These are phyloP conservation scores for Synanthedon andrenaeformis DNA, from an alignment of 2,888 invertebrate genomes.

Conservation along the genomic window DNA sequence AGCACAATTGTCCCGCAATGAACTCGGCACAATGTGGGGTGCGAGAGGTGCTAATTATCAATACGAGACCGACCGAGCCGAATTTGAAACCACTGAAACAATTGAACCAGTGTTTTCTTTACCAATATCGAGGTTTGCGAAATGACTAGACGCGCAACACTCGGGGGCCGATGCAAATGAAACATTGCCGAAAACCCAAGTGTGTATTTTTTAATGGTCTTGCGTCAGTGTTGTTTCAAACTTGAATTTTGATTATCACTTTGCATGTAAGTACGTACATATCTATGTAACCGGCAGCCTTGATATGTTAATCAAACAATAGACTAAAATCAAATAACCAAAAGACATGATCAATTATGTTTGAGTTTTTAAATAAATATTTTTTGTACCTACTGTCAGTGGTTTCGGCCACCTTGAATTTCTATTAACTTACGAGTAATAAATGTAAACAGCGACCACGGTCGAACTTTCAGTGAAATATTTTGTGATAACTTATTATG, in stretches of 20 bases:
- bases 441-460: too few species aligned
- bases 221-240: conserved; percentile 67
- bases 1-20: conserved; percentile 31
- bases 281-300: conserved; percentile 55
- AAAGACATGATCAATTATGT: conserved; percentile 56
- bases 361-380: conserved; percentile 47
- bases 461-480: too few species aligned
- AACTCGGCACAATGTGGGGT: conserved; percentile 24
- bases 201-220: conserved; percentile 63
- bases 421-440: neutral
- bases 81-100: conserved; percentile 69
- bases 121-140: conserved; percentile 67
- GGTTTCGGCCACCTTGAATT: conserved; percentile 1
- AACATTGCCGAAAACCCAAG: conserved; percentile 63
- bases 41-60: conserved; percentile 65
- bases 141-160: conserved; percentile 68
- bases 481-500: too few species aligned
- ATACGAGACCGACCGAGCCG: conserved; percentile 61
- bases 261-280: conserved; percentile 34
- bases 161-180: conserved; percentile 62
- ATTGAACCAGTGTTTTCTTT: conserved; percentile 62
- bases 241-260: conserved; percentile 71
- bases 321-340: conserved; percentile 61
- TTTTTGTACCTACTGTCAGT: conserved; percentile 32
- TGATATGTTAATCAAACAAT: conserved; percentile 70